Percentiles rank a stretch among this genome's conserved stretches.
Conservation (phyloP, 2,113 vertebrate species). For the Austrofundulus limnaeus region DNA sequence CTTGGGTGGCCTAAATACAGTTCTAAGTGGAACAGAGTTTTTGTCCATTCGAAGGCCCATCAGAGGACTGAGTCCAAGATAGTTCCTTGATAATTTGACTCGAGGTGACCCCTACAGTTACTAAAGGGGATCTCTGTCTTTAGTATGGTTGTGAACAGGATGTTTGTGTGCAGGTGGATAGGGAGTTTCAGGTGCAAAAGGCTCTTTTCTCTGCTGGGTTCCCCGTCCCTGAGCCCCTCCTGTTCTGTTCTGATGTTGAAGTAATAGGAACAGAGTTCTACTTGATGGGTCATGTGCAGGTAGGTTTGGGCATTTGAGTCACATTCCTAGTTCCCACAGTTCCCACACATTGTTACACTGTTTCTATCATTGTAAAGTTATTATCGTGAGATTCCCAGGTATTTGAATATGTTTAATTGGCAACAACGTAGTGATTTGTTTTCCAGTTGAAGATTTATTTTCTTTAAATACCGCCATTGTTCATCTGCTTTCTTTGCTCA, state of each 20-base stretch:
- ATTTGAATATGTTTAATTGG: not conserved
- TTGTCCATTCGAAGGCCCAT: too few species aligned
- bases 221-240: slow-evolving; percentile 87
- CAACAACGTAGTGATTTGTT: not conserved
- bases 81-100: too few species aligned
- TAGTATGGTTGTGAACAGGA: not conserved
- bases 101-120: too few species aligned
- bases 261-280: slow-evolving; percentile 94
- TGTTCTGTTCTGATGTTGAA: slow-evolving; percentile 83
- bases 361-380: too few species aligned
- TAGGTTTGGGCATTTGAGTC: slow-evolving; percentile 41
- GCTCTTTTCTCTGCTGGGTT: slow-evolving; percentile 86
- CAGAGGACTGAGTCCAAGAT: too few species aligned
- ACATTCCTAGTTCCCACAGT: too few species aligned
- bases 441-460: not conserved
- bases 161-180: slow-evolving; percentile 79
- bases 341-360: too few species aligned
- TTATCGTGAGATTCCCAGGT: not conserved
- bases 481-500: slow-evolving; percentile 46
- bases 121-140: too few species aligned
- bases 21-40: too few species aligned
- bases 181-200: slow-evolving; percentile 89
- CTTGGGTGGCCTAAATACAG: too few species aligned
- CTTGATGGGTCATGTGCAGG: slow-evolving; percentile 90
- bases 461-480: not conserved